Evolutionary conservation across 2,888 invertebrate species (phyloP).

Genomic region (Cepaea hortensis): DNA sequence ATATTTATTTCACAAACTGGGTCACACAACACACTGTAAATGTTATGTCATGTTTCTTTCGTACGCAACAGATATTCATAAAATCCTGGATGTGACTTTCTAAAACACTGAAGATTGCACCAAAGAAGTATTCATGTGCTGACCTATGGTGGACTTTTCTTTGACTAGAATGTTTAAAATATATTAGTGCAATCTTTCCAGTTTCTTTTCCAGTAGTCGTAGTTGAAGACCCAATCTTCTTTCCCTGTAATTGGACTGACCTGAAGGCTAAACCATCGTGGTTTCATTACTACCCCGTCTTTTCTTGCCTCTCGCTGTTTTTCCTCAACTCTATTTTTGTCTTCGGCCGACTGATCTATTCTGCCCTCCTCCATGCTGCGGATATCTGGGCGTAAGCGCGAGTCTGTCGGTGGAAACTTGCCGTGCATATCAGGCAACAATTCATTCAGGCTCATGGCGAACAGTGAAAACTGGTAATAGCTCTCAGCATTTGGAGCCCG

Average conservation of each 20-base stretch:
- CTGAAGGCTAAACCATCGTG: constrained; percentile 85
- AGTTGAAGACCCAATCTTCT: constrained; percentile 90
- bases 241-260: constrained; percentile 87
- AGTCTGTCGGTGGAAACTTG: constrained; percentile 90
- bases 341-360: constrained; percentile 90
- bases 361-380: constrained; percentile 91
- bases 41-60: no score
- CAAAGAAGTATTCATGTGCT: no score
- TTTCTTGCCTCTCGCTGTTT: constrained; percentile 90
- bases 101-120: no score
- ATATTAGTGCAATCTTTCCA: constrained; percentile 85
- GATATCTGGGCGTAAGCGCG: constrained; percentile 91
- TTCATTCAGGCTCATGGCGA: constrained; percentile 94
- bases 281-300: constrained; percentile 80
- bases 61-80: no score
- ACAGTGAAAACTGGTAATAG: constrained; percentile 94
- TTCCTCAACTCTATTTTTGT: constrained; percentile 92
- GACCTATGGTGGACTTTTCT: no score
- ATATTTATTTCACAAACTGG: no score
- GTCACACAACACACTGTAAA: no score
- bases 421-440: constrained; percentile 81
- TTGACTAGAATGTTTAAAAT: constrained; percentile 77
- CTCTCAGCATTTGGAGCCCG: constrained; percentile 12
- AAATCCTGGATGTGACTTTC: no score
- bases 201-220: constrained; percentile 91